phyloP scores from a whole-genome alignment of 2,113 vertebrate species.

The Lethenteron camtschaticum region DNA sequence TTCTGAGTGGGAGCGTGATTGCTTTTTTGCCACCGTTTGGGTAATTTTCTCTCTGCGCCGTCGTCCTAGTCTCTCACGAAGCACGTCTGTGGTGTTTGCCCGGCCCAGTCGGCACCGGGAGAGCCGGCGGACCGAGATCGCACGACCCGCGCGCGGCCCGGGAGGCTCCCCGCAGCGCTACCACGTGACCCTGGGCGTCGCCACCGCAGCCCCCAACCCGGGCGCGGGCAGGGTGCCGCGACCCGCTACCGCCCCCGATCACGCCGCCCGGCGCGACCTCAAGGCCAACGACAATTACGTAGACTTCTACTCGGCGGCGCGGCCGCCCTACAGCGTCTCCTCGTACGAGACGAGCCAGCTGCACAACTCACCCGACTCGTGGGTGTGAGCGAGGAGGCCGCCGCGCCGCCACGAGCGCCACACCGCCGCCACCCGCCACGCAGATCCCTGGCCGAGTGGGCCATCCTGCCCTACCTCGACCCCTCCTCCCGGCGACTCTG shows the following conservation, averaged over 20 bases:
- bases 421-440: no score
- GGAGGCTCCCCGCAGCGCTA: background rate
- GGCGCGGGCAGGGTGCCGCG: no score
- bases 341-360: background rate
- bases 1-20: no score
- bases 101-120: background rate
- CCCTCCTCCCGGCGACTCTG: no score
- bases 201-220: background rate
- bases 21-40: no score
- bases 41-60: no score
- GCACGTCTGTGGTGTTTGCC: no score
- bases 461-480: no score
- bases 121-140: background rate
- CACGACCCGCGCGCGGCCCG: background rate
- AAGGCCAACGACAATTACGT: constrained; percentile 3
- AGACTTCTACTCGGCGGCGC: background rate
- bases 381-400: background rate
- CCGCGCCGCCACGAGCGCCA: no score
- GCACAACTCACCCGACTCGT: constrained; percentile 1
- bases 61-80: no score
- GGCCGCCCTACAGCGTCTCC: background rate
- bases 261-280: background rate
- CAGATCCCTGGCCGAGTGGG: no score
- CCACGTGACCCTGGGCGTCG: background rate
- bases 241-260: background rate